A percentile compares a stretch with the other conserved stretches of the same genome.
These are phyloP conservation scores for Oryzaephilus surinamensis DNA, from an alignment of 1,140 invertebrate species.

Conservation along the genomic window DNA sequence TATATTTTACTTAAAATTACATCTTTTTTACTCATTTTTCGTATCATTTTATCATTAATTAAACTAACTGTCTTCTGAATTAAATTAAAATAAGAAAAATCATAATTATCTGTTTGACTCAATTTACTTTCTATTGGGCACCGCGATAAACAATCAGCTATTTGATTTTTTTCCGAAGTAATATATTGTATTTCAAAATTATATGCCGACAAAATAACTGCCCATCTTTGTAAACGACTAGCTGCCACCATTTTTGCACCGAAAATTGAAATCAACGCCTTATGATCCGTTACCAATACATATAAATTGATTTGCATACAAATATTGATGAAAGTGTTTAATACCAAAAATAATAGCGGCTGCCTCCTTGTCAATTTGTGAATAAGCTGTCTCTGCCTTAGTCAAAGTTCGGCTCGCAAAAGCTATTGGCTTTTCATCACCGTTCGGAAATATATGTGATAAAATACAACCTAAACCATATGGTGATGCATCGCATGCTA, in stretches of 20 bases:
- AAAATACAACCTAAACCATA: conserved; percentile 10
- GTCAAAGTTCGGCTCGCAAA: conserved; percentile 18
- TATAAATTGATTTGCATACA: conserved; percentile 36
- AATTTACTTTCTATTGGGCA: too few relatives aligned
- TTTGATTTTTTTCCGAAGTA: too few relatives aligned
- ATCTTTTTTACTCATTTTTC: too few relatives aligned
- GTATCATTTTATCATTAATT: too few relatives aligned
- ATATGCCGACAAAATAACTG: conserved; percentile 22
- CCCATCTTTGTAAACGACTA: conserved; percentile 20
- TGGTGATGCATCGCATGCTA: conserved; percentile 7
- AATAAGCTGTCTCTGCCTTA: conserved; percentile 17
- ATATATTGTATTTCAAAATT: conserved; percentile 17
- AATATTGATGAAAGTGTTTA: conserved; percentile 34
- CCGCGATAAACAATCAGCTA: too few relatives aligned
- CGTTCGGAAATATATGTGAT: conserved; percentile 5
- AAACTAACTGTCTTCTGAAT: conserved; percentile 15
- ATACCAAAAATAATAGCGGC: conserved; percentile 18
- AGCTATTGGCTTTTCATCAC: conserved; percentile 16
- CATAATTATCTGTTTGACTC: too few relatives aligned
- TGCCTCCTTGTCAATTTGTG: conserved; percentile 20
- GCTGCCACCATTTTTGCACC: conserved; percentile 20
- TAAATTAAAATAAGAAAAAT: too few relatives aligned
- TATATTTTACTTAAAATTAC: conserved; percentile 1
- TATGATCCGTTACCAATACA: conserved; percentile 41
- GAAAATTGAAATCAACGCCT: conserved; percentile 31